Evolutionary conservation across 2,113 vertebrate genomes (phyloP).

Genomic region (Myocastor coypus): DNA sequence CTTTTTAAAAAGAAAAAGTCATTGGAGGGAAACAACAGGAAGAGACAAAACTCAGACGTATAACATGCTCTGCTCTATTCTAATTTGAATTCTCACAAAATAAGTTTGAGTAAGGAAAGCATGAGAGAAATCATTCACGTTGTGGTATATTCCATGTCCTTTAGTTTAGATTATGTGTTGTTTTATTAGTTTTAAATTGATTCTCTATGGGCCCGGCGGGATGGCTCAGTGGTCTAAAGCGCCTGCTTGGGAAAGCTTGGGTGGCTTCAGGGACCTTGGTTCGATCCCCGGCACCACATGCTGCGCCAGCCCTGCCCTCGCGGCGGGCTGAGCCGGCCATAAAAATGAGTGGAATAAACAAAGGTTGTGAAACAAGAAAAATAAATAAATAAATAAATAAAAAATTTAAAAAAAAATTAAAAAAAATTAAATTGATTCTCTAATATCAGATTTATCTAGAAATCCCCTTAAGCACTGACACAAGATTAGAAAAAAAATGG

Average conservation of each 20-base stretch:
- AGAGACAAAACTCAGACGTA: background rate
- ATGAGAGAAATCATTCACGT: background rate
- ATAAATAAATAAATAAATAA: no score
- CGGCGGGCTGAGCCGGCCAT: no score
- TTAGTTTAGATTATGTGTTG: background rate
- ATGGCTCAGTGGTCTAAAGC: no score
- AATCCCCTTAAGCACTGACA: background rate
- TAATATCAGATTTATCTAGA: background rate
- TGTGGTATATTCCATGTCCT: background rate
- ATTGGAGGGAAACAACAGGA: background rate
- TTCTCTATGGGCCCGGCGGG: no score
- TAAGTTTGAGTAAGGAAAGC: background rate
- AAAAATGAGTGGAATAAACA: no score
- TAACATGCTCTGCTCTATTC: background rate
- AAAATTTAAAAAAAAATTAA: no score
- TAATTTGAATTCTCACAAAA: conserved; percentile 6
- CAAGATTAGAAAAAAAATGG: background rate
- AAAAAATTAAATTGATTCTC: no score
- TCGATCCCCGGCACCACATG: no score
- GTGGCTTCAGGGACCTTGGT: no score
- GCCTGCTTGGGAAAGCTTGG: no score
- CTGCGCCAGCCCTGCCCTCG: no score
- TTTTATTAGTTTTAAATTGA: background rate
- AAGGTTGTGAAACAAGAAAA: no score
- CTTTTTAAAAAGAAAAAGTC: background rate